phyloP scores from a whole-genome alignment of 1,140 invertebrate species.

The Drosophila erecta region DNA sequence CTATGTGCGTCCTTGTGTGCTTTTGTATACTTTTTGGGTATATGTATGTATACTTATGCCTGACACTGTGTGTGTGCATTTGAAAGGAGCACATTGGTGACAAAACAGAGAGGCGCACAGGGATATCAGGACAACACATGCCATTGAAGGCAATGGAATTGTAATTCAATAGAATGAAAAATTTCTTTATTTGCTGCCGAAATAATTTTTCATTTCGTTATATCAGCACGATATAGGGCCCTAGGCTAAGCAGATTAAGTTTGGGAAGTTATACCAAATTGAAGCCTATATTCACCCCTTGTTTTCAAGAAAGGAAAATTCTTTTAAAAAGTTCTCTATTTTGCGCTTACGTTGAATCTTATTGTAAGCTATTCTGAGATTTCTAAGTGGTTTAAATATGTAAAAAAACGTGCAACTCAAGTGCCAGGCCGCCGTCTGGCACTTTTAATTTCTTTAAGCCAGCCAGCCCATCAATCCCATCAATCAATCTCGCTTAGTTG shows the following conservation, averaged over 20 bases:
- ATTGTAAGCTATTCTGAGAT: not conserved
- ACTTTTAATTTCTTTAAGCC: not conserved
- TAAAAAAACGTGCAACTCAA: slow-evolving; percentile 7
- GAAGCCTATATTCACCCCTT: no score
- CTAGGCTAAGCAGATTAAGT: not conserved
- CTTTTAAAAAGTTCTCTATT: no score
- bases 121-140: slow-evolving; percentile 40
- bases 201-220: slow-evolving; percentile 51
- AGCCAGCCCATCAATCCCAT: slow-evolving; percentile 25
- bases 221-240: not conserved
- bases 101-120: not conserved
- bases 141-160: slow-evolving; percentile 64
- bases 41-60: not conserved
- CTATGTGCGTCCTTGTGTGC: slow-evolving; percentile 14
- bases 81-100: not conserved
- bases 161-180: slow-evolving; percentile 64
- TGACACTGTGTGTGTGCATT: not conserved
- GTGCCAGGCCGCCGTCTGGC: slow-evolving; percentile 8
- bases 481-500: slow-evolving; percentile 27
- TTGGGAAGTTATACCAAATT: no score
- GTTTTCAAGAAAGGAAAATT: no score
- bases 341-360: no score
- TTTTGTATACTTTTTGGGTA: slow-evolving; percentile 3
- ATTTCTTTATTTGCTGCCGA: slow-evolving; percentile 31
- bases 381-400: not conserved